Percentiles rank a stretch among this genome's conserved stretches.
phyloP scores from a whole-genome alignment of 2,113 vertebrate genomes.

The Corythornis madagascariensis region DNA sequence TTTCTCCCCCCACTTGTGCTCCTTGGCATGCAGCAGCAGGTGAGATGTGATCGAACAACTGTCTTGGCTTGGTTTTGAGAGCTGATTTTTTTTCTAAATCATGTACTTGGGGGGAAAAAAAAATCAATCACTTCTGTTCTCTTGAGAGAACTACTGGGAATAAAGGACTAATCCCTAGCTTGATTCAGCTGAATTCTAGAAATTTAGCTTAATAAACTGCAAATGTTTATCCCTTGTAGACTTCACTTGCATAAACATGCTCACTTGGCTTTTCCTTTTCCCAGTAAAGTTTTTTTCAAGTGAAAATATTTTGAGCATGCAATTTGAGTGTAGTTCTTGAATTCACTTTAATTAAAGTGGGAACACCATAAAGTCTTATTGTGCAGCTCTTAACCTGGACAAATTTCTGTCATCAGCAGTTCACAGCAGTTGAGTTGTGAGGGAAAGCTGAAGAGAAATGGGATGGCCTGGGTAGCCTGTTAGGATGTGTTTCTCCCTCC shows the following conservation, averaged over 20 bases:
- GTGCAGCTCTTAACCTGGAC: not conserved
- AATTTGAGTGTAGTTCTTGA: not conserved
- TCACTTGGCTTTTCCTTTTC: not conserved
- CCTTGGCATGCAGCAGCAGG: slow-evolving; percentile 19
- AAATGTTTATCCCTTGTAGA: slow-evolving; percentile 34
- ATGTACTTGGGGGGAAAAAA: not conserved
- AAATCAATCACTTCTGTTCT: slow-evolving; percentile 44
- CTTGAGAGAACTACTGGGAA: slow-evolving; percentile 5
- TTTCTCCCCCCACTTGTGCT: not conserved
- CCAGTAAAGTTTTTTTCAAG: not conserved
- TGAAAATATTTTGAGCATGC: not conserved
- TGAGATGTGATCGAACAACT: slow-evolving; percentile 46
- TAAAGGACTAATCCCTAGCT: slow-evolving; percentile 23
- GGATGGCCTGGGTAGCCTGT: not conserved
- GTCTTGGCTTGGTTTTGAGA: slow-evolving; percentile 31
- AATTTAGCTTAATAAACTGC: slow-evolving; percentile 31
- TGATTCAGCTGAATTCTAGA: slow-evolving; percentile 37
- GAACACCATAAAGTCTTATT: not conserved
- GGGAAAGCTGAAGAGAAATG: not conserved
- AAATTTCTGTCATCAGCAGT: not conserved
- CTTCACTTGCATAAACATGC: not conserved
- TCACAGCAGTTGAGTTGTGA: not conserved
- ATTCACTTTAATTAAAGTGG: not conserved
- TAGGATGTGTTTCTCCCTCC: too few species aligned
- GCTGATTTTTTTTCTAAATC: not conserved